Evolutionary conservation across 2,797 vertebrate species (phyloP).

Genomic region (Manis pentadactyla): DNA sequence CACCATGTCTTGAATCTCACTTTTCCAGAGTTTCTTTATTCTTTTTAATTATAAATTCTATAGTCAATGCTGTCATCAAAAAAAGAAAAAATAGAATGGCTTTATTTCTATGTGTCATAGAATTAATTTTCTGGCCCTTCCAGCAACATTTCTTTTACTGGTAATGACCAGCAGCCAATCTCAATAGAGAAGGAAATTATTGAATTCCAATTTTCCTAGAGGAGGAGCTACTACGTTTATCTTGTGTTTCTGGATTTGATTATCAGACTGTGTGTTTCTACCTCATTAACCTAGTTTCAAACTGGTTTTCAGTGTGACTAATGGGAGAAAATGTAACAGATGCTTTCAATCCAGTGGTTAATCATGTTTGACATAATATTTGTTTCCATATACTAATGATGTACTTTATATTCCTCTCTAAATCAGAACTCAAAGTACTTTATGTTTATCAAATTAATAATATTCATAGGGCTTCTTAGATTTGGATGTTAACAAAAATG

Average conservation of each 20-base stretch:
- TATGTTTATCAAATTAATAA: not conserved
- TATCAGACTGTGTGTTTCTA: conserved; percentile 8
- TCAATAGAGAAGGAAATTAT: not conserved
- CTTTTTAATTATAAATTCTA: conserved; percentile 23
- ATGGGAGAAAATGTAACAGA: not conserved
- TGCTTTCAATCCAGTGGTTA: not conserved
- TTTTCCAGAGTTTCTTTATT: not conserved
- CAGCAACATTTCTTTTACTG: conserved; percentile 48
- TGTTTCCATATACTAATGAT: not conserved
- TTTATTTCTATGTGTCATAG: conserved; percentile 43
- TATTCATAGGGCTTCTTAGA: not conserved
- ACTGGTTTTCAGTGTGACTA: not conserved
- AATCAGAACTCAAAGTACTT: conserved; percentile 45
- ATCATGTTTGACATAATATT: not conserved
- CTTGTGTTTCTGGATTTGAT: conserved; percentile 18
- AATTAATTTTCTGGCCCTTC: conserved; percentile 24
- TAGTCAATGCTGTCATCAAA: not conserved
- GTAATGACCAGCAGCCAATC: not conserved
- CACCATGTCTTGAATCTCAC: not conserved
- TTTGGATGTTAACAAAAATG: not conserved
- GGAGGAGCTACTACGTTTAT: not conserved
- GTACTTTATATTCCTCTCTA: not conserved
- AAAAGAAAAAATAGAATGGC: not conserved
- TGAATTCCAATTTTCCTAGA: conserved; percentile 42
- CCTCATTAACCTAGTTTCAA: conserved; percentile 30